Evolutionary conservation across 1,140 invertebrate genomes (phyloP).

Genomic region (Lepidotrigona ventralis): DNA sequence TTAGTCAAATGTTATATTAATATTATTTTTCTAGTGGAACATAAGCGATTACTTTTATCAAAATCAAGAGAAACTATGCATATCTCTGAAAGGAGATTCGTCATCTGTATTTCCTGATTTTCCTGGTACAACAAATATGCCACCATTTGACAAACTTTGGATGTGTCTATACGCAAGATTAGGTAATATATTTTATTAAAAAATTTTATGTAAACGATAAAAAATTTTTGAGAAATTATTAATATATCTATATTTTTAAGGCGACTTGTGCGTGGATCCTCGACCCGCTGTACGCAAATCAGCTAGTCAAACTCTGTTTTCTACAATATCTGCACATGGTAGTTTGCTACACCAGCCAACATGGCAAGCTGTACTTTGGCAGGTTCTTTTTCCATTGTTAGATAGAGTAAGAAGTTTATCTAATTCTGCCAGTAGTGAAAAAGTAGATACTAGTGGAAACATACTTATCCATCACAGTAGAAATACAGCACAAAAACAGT

Average conservation of each 20-base stretch:
- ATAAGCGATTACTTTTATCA: slow-evolving; percentile 98
- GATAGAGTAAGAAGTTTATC: slow-evolving; percentile 95
- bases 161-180: slow-evolving; percentile 96
- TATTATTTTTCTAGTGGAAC: slow-evolving; percentile 90
- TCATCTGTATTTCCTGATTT: slow-evolving; percentile 89
- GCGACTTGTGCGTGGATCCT: slow-evolving; percentile 96
- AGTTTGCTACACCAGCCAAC: slow-evolving; percentile 91
- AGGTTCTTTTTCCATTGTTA: slow-evolving; percentile 96
- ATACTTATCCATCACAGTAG: slow-evolving; percentile 99
- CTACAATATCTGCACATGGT: slow-evolving; percentile 97
- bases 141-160: slow-evolving; percentile 96
- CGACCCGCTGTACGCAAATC: slow-evolving; percentile 98
- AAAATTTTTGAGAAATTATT: not conserved
- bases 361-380: slow-evolving; percentile 94
- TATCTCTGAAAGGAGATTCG: slow-evolving; percentile 85
- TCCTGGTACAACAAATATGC: slow-evolving; percentile 90
- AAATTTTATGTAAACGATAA: slow-evolving; percentile 1
- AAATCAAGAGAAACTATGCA: slow-evolving; percentile 93
- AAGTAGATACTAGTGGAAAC: slow-evolving; percentile 94
- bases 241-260: slow-evolving; percentile 71
- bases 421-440: slow-evolving; percentile 95
- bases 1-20: not conserved
- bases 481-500: slow-evolving; percentile 99
- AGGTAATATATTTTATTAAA: slow-evolving; percentile 76
- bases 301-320: slow-evolving; percentile 99